Evolutionary conservation across 2,113 vertebrate species (phyloP).

Genomic region (Marmota flaviventris): DNA sequence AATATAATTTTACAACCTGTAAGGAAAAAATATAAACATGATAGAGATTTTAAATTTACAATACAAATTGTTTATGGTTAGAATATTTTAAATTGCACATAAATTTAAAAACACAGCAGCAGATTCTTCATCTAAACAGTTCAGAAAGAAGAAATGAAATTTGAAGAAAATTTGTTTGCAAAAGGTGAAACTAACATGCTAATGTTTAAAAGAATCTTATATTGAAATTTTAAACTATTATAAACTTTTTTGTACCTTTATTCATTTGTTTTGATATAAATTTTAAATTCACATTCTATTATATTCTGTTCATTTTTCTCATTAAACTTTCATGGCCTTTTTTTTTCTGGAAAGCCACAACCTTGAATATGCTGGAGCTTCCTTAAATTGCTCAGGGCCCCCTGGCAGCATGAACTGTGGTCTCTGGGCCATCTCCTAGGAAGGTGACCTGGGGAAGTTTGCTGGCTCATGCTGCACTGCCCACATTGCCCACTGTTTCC

Average conservation of each 20-base stretch:
- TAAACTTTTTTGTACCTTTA: background rate
- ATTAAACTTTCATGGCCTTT: background rate
- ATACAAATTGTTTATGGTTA: background rate
- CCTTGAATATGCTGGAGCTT: background rate
- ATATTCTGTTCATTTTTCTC: background rate
- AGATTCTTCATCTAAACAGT: background rate
- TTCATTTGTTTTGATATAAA: background rate
- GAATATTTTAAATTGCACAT: background rate
- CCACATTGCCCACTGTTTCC: background rate
- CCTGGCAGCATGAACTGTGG: background rate
- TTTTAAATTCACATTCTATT: background rate
- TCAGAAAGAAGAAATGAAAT: background rate
- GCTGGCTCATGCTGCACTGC: fast-evolving
- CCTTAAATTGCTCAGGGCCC: fast-evolving
- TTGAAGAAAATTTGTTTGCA: background rate
- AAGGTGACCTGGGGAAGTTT: background rate
- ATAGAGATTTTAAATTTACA: background rate
- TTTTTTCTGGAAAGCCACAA: background rate
- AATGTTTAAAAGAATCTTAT: background rate
- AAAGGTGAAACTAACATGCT: background rate
- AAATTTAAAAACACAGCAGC: background rate
- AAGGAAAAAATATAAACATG: background rate
- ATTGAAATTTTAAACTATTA: background rate
- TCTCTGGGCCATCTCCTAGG: fast-evolving
- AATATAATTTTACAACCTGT: background rate